Base-by-base conservation (phyloP, 1,140 invertebrate species). In the Temnothorax nylanderi region DNA sequence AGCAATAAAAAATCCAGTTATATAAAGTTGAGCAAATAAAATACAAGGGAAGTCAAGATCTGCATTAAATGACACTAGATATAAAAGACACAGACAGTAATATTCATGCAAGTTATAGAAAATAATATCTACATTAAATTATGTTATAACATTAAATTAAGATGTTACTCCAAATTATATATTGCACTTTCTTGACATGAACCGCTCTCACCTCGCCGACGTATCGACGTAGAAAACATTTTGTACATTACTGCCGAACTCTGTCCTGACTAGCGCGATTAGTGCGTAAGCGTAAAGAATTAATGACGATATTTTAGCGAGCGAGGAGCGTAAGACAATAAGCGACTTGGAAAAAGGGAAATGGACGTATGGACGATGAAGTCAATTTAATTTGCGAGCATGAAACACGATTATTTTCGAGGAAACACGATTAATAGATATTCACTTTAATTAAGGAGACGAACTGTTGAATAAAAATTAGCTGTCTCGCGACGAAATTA, bases 281-380 rank as follows among this genome's bases (percentile, higher is more conserved):
- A 85, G 60, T 75, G 49, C 51, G n/a, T 81, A 84, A 49, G 44
- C 49, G 47, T 54, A 80, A 85, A 11, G 37, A 81, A 71, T 64
- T 85, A 80, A 76, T 16, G 21, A 86, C 58, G 80, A 75, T 67
- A 86, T 81, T 86, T 71, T 75, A 62, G 47, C 56, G 34, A 85
- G 80, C 58, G 67, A 76, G 87, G 60, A 76, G n/a, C 11, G 60
- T 41, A 62, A 85, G 86, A 89, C 81, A 88, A 81, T 88, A 80
- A 71, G 81, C 54, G 62, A 75, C 8, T 26, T 51, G 16, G 13
- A 37, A 71, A 71, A 72, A 11, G 71, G 13, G 10, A 21, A 74
- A 51, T 11, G 26, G 26, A n/a, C 10, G 16, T 56, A 41, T n/a
- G 10, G 13, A 51, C 49, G 47, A 51, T 51, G 56, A 51, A 71